A percentile compares a stretch with the other conserved stretches of the same genome.
Evolutionary conservation across 2,797 vertebrate genomes (phyloP).

Genomic region (Hafferia zeledoni): DNA sequence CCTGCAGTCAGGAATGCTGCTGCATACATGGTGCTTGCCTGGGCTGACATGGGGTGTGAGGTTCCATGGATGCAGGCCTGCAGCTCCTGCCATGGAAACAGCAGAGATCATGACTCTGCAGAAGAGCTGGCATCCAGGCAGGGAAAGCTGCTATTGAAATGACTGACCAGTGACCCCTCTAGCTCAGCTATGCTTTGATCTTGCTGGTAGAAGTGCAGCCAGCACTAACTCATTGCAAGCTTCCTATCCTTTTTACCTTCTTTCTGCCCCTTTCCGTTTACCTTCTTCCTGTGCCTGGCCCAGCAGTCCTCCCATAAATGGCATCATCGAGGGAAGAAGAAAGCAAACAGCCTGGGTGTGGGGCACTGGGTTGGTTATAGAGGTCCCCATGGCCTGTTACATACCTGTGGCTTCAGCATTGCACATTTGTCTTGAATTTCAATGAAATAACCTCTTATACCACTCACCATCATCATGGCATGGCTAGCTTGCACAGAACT

Average conservation of each 20-base stretch:
- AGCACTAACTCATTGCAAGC: background rate
- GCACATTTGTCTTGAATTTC: background rate
- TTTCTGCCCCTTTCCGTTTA: background rate
- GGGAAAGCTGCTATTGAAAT: background rate
- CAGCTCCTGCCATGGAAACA: background rate
- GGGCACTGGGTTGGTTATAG: accelerated
- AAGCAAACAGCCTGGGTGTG: background rate
- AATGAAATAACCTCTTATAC: background rate
- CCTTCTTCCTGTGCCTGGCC: background rate
- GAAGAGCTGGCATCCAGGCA: background rate
- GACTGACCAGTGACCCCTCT: accelerated
- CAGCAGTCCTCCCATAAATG: background rate
- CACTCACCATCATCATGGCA: no score
- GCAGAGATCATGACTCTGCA: background rate
- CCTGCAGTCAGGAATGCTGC: accelerated
- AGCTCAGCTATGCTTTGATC: background rate
- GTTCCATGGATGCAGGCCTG: background rate
- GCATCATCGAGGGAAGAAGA: background rate
- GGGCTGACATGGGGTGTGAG: accelerated
- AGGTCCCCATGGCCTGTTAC: background rate
- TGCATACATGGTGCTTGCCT: accelerated
- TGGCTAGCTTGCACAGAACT: no score
- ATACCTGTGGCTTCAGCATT: background rate
- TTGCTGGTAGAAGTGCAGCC: background rate
- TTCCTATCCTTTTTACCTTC: no score